Evolutionary conservation across 1,140 invertebrate genomes (phyloP).

Genomic region (Phocides pigmalion): DNA sequence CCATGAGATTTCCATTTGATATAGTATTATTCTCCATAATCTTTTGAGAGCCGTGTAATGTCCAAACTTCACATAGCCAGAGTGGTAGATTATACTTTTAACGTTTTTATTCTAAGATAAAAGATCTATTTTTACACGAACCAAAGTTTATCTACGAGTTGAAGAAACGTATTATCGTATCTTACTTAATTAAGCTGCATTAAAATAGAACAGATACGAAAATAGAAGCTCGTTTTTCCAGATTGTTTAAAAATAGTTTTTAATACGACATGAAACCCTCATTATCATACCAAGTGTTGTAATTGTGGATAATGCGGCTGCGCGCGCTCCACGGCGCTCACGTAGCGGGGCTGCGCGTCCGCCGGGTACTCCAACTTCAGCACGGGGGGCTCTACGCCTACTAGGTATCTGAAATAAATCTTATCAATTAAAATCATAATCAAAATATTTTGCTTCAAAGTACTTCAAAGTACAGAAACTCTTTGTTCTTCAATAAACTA

Average conservation of each 20-base stretch:
- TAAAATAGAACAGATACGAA: slow-evolving; percentile 24
- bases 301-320: slow-evolving; percentile 58
- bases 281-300: slow-evolving; percentile 82
- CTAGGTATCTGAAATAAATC: slow-evolving; percentile 87
- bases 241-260: slow-evolving; percentile 23
- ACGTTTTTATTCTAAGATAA: no score
- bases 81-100: no score
- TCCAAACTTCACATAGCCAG: no score
- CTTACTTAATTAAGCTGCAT: slow-evolving; percentile 11
- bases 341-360: slow-evolving; percentile 86
- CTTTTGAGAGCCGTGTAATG: no score
- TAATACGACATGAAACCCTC: slow-evolving; percentile 11
- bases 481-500: no score
- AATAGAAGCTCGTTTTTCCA: slow-evolving; percentile 12
- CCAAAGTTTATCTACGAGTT: background rate
- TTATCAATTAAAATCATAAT: background rate
- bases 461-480: no score
- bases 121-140: background rate
- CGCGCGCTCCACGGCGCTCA: slow-evolving; percentile 86
- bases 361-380: slow-evolving; percentile 87
- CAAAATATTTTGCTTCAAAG: no score
- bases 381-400: slow-evolving; percentile 94
- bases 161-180: background rate
- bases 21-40: no score
- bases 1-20: no score